Evolutionary conservation across 2,797 vertebrate species (phyloP), one percentile per base, ranked within the genome.

Genomic region (Paramormyrops hopkinsi): DNA sequence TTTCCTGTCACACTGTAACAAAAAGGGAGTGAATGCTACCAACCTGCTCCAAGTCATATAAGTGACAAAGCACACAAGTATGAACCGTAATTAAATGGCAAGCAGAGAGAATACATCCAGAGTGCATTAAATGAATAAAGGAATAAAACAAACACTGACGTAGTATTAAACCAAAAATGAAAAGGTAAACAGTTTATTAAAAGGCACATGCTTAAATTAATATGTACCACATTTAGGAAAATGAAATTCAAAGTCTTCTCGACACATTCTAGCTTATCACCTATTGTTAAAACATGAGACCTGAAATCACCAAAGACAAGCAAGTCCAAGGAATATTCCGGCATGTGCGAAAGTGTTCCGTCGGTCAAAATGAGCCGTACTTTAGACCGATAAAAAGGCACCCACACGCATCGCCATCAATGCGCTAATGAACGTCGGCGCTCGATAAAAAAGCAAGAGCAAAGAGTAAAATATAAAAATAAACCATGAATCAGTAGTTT

Each of bases 401-500:
- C 56, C 56, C 48, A 12, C n/a, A 48, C 37, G 17, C 44, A 11
- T 83, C 14, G 48, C 19, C 1, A 8, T 86, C 82, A 17, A 84
- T 25, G 53, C 29, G n/a, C 53, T 5, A 29, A 6, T 17, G 22
- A 87, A 87, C 33, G 17, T 22, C 3, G 17, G 9, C 12, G 9
- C 25, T 84, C 88, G n/a, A 19, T 85, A 87, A 51, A 82, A 56
- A 82, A 25, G 73, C 17, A 82, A 29, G 37, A 50, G 79, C 22
- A 29, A 51, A 33, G 48, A 48, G 41, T 79, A 41, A 79, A 90
- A 87, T 54, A 53, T 54, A 88, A 83, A 83, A 88, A 79, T n/a
- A 46, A 46, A 82, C 14, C 76, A 46, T 8, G 76, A 46, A 6
- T 90, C 89, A 90, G 89, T 90, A 90, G 86, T 90, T 56, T 37